Evolutionary conservation across 2,797 vertebrate species (phyloP).

Genomic region (Sciurus carolinensis): DNA sequence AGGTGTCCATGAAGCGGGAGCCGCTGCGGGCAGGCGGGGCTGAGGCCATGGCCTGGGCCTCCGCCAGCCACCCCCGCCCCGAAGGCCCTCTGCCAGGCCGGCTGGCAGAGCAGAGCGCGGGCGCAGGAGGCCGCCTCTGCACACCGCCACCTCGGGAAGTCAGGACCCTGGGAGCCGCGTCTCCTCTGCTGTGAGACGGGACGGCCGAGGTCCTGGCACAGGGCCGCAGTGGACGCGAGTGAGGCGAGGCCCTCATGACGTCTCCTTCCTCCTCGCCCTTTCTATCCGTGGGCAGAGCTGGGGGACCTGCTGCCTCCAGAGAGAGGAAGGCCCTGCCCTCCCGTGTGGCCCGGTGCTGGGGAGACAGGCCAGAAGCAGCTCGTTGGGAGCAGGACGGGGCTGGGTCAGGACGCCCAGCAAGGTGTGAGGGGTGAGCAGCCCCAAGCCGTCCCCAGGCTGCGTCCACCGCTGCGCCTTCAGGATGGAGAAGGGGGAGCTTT

Average conservation of each 20-base stretch:
- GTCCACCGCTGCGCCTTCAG: background rate
- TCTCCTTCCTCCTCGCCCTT: background rate
- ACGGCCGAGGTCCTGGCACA: background rate
- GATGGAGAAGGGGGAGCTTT: background rate
- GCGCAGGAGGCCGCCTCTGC: too few species aligned
- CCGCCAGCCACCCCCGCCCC: background rate
- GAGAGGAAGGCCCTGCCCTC: background rate
- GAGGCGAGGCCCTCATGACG: background rate
- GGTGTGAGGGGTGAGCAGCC: background rate
- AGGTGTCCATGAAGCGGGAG: constrained; percentile 92
- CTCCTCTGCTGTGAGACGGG: background rate
- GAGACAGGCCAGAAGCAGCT: background rate
- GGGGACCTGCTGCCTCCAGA: background rate
- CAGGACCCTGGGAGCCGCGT: background rate
- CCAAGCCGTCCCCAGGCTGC: background rate
- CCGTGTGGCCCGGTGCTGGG: too few species aligned
- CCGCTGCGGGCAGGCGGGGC: constrained; percentile 87
- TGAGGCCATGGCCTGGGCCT: background rate
- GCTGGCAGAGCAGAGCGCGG: too few species aligned
- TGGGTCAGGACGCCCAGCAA: background rate
- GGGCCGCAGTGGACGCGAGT: background rate
- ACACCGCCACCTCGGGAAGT: background rate
- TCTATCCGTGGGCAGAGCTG: background rate
- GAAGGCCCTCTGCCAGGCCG: background rate
- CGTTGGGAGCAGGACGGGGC: background rate